Conservation (phyloP, 1,140 invertebrate genomes). For the Drosophila ficusphila region DNA sequence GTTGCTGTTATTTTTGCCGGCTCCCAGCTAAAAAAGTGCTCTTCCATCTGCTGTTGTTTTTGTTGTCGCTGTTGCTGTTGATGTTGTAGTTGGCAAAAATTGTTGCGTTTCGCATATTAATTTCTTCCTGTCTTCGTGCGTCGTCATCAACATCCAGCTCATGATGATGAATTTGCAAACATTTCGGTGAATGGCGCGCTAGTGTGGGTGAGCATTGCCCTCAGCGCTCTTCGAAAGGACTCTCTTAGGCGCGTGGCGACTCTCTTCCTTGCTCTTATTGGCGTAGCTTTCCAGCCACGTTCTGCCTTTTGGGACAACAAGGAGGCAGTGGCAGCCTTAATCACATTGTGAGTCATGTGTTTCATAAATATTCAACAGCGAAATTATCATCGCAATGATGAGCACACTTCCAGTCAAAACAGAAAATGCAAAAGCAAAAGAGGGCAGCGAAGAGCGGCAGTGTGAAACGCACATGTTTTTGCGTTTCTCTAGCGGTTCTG, state of each 20-base stretch:
- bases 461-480: conserved; percentile 65
- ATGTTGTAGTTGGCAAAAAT: conserved; percentile 73
- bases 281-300: conserved; percentile 64
- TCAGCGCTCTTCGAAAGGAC: conserved; percentile 14
- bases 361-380: conserved; percentile 65
- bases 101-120: conserved; percentile 83
- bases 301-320: conserved; percentile 15
- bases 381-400: conserved; percentile 46
- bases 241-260: conserved; percentile 23
- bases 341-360: conserved; percentile 66
- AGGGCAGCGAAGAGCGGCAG: conserved; percentile 10
- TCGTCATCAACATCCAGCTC: conserved; percentile 49
- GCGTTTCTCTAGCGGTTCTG: conserved; percentile 25
- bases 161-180: conserved; percentile 46
- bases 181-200: conserved; percentile 33
- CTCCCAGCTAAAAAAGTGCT: conserved; percentile 59
- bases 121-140: conserved; percentile 76
- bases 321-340: conserved; percentile 26
- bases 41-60: conserved; percentile 32
- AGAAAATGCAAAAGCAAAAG: conserved; percentile 32
- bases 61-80: conserved; percentile 37
- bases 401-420: conserved; percentile 72
- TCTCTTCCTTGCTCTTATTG: conserved; percentile 76
- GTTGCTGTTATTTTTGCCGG: conserved; percentile 61
- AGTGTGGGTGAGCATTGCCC: conserved; percentile 8